These are phyloP conservation scores for Siniperca obscura DNA, from an alignment of 2,797 vertebrate genomes.

Conservation along the genomic window DNA sequence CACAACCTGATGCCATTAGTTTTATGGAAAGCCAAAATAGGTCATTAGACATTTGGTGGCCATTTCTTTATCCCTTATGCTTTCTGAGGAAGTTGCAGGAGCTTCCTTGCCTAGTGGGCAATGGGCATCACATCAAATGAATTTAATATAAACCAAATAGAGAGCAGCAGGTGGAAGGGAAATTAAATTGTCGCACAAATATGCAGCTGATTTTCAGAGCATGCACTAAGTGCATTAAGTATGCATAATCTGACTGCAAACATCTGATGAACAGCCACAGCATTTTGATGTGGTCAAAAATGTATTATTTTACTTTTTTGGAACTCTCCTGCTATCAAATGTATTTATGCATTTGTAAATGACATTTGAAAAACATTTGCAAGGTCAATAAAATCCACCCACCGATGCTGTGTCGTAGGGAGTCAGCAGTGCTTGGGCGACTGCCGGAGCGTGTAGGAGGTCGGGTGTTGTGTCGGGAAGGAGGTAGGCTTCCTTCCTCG, in stretches of 20 bases:
- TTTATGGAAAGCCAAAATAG: slow-evolving; percentile 27
- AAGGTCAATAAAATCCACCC: slow-evolving; percentile 53
- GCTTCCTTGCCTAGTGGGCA: slow-evolving; percentile 40
- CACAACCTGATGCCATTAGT: not conserved
- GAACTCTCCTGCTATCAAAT: not conserved
- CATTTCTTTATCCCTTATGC: slow-evolving; percentile 16
- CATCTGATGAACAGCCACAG: slow-evolving; percentile 17
- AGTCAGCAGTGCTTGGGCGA: slow-evolving; percentile 79
- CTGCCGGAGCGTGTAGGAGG: slow-evolving; percentile 79
- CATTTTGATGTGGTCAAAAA: slow-evolving; percentile 15
- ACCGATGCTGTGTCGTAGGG: slow-evolving; percentile 82
- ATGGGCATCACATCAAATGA: slow-evolving; percentile 58
- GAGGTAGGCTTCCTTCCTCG: slow-evolving; percentile 69
- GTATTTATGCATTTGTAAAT: not conserved
- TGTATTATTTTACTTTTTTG: not conserved
- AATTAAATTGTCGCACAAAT: slow-evolving; percentile 59
- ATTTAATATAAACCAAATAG: slow-evolving; percentile 24
- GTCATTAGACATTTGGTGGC: slow-evolving; percentile 4
- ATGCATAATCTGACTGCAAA: slow-evolving; percentile 1
- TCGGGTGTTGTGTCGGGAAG: slow-evolving; percentile 62
- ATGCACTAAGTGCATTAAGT: not conserved
- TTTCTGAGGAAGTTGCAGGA: slow-evolving; percentile 25
- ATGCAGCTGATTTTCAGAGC: slow-evolving; percentile 22
- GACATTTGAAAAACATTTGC: not conserved
- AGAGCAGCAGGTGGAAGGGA: slow-evolving; percentile 49